Evolutionary conservation across 2,113 vertebrate species (phyloP).

Genomic region (Petaurus breviceps): DNA sequence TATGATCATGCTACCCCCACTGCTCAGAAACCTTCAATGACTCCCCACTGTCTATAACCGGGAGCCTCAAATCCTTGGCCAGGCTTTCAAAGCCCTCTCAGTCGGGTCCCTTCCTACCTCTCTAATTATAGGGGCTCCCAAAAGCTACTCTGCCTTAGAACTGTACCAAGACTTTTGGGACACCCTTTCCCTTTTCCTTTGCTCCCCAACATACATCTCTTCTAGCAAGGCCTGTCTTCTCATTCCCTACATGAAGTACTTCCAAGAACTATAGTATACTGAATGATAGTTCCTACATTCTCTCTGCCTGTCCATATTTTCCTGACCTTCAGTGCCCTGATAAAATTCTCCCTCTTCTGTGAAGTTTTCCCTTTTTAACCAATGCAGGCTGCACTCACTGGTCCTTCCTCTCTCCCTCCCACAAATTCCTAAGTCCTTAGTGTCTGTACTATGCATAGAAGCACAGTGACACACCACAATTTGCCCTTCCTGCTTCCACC

Average conservation of each 20-base stretch:
- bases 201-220: not conserved
- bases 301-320: not conserved
- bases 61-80: not conserved
- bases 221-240: not conserved
- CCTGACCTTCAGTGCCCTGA: not conserved
- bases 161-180: not conserved
- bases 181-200: not conserved
- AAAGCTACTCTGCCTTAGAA: not conserved
- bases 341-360: not conserved
- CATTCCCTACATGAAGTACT: not conserved
- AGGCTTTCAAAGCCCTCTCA: not conserved
- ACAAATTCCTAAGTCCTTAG: not conserved
- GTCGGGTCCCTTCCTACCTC: not conserved
- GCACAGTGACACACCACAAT: not conserved
- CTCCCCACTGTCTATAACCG: not conserved
- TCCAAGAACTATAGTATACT: not conserved
- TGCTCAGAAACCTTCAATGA: not conserved
- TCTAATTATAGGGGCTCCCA: not conserved
- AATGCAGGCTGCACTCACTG: not conserved
- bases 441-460: not conserved
- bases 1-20: not conserved
- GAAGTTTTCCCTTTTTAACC: not conserved
- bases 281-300: not conserved
- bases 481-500: not conserved
- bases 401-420: no score